Conservation (phyloP, 2,797 vertebrate genomes). For the Octomys mimax region DNA sequence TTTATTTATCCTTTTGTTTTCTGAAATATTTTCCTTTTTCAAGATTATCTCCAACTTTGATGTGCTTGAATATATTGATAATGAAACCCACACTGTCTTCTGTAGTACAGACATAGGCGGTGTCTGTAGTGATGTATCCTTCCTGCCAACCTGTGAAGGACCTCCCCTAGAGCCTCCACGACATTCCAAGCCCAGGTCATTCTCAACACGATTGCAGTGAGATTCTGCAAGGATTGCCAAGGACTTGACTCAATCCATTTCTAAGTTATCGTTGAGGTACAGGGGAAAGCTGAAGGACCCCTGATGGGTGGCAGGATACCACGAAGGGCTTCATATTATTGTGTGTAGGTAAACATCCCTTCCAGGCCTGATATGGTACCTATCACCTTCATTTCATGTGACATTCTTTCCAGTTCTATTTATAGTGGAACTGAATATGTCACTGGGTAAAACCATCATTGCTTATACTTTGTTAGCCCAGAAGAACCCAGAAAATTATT, state of each 20-base stretch:
- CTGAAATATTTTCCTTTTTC: background rate
- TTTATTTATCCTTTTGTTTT: background rate
- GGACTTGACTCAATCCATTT: background rate
- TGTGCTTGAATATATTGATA: background rate
- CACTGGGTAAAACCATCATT: slow-evolving; percentile 42
- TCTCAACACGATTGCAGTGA: background rate
- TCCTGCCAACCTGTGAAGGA: background rate
- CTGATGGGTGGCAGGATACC: background rate
- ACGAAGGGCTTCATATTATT: background rate
- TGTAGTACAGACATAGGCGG: background rate
- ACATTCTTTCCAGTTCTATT: slow-evolving; percentile 60
- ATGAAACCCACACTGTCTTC: background rate
- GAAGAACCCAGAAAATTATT: slow-evolving; percentile 46
- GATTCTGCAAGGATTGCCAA: background rate
- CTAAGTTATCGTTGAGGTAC: background rate
- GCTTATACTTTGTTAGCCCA: slow-evolving; percentile 57
- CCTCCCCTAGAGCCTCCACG: background rate
- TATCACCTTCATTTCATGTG: slow-evolving; percentile 46
- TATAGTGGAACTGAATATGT: slow-evolving; percentile 35
- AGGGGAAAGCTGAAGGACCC: background rate
- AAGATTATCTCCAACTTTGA: background rate
- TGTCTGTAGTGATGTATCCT: background rate
- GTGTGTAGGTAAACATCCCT: slow-evolving; percentile 59
- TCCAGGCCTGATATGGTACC: background rate
- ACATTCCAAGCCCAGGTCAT: background rate